Base-by-base conservation (phyloP, 1,140 invertebrate genomes). In the Pogonomyrmex californicus region DNA sequence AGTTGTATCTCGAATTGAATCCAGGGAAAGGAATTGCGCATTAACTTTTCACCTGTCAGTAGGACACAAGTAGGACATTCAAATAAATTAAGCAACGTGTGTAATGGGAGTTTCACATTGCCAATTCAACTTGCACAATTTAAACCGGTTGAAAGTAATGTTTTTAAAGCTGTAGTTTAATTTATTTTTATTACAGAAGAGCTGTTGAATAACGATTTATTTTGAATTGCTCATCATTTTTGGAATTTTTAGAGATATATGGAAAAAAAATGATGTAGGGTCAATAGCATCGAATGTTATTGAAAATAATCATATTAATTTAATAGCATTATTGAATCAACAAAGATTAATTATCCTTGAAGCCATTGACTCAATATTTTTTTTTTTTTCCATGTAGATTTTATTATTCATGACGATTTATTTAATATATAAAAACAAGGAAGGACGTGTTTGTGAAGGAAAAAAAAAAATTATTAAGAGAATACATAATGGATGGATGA, bases 331-430 rank as follows among this genome's bases (percentile, higher is more conserved):
- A 23, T 23, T 23, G 23, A 23, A 23, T 23, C 23, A 23, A 23
- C 23, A 23, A 23, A 23, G 23, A 23, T 23, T 23, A 23, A 23
- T 23, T 23, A 23, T 23, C 23, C 23, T 23, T 23, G 23, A 23
- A 23, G 23, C 23, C 23, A 23, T 23, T 23, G 23, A 23, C 23
- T 23, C 23, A 23, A 23, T 23, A 23, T 23, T 23, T 23, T 23
- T 23, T 23, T 23, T 23, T 23, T 23, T 23, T 23, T 23, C 23
- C 23, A 23, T n/a, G 12, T 56, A 56, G 54, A 73, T 38, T 9
- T 17, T 73, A 36, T 73, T 12, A 23, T 75, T 75, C 5, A 38
- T 73, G 33, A 73, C 9, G 56, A 70, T 49, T 30, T 33, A 65
- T 49, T 49, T 49, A 30, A 70, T 44, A 30, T 12, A 30, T 47